Conservation (phyloP, 2,113 vertebrate species). For the Mirounga angustirostris region DNA sequence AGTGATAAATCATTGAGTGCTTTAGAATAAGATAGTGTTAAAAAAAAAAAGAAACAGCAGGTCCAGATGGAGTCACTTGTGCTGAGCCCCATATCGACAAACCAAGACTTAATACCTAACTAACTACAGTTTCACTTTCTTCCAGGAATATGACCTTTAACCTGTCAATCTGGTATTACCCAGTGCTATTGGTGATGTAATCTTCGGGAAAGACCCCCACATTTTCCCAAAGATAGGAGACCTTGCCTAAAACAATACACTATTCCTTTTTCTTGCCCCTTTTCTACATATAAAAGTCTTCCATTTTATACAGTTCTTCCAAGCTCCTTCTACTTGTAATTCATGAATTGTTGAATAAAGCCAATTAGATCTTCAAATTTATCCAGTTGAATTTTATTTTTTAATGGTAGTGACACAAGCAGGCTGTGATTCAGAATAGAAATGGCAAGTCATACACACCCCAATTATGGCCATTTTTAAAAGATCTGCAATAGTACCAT, state of each 20-base stretch:
- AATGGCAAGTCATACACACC: background rate
- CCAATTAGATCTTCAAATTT: background rate
- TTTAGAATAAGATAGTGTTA: background rate
- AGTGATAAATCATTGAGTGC: background rate
- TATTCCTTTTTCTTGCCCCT: background rate
- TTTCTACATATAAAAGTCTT: background rate
- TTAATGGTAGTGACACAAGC: background rate
- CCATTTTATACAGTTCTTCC: background rate
- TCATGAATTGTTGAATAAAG: background rate
- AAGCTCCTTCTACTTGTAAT: too few species aligned
- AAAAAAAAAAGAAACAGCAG: background rate
- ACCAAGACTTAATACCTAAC: background rate
- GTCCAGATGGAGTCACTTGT: background rate
- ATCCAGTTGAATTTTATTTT: background rate
- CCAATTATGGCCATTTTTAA: background rate
- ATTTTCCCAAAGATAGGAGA: background rate
- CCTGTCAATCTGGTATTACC: background rate
- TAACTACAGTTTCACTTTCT: background rate
- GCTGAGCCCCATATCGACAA: background rate
- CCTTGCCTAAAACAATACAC: background rate
- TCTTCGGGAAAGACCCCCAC: background rate
- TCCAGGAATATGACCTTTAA: background rate
- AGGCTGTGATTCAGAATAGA: background rate
- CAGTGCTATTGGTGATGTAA: background rate
- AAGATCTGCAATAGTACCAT: background rate